A percentile compares a stretch with the other conserved stretches of the same genome.
Conservation (phyloP, 1,140 invertebrate genomes). For the Zophobas atratus region DNA sequence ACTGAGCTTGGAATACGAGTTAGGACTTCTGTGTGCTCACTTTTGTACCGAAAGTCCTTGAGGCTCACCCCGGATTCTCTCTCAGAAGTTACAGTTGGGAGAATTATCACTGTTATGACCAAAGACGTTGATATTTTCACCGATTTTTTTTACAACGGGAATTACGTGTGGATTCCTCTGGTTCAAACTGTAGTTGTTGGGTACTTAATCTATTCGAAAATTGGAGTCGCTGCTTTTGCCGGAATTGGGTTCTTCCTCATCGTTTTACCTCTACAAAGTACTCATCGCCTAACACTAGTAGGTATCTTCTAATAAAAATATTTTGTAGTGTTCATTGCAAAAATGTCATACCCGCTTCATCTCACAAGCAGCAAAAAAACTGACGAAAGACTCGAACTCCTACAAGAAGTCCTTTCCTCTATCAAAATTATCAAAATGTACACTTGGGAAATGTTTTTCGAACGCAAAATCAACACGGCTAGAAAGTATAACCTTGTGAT, state of each 20-base stretch:
- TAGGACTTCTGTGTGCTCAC: slow-evolving; percentile 81
- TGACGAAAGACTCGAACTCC: slow-evolving; percentile 20
- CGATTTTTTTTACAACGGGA: slow-evolving; percentile 76
- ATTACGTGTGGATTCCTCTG: slow-evolving; percentile 79
- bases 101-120: slow-evolving; percentile 89
- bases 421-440: slow-evolving; percentile 39
- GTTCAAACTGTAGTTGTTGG: slow-evolving; percentile 82
- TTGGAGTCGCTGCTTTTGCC: slow-evolving; percentile 81
- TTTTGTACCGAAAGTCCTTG: slow-evolving; percentile 87
- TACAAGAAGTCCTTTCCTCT: slow-evolving; percentile 16
- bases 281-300: not conserved
- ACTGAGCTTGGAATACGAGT: slow-evolving; percentile 81
- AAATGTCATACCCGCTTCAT: slow-evolving; percentile 78
- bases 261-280: slow-evolving; percentile 88
- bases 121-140: slow-evolving; percentile 84
- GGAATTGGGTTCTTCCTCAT: slow-evolving; percentile 84
- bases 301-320: slow-evolving; percentile 15
- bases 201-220: slow-evolving; percentile 82
- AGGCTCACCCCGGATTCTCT: slow-evolving; percentile 76
- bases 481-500: slow-evolving; percentile 49
- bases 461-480: slow-evolving; percentile 20
- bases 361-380: slow-evolving; percentile 72
- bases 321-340: slow-evolving; percentile 76
- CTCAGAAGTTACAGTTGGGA: slow-evolving; percentile 81
- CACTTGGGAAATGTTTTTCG: slow-evolving; percentile 31